Base-by-base conservation (phyloP, 2,113 vertebrate species). In the Phyllopteryx taeniolatus region DNA sequence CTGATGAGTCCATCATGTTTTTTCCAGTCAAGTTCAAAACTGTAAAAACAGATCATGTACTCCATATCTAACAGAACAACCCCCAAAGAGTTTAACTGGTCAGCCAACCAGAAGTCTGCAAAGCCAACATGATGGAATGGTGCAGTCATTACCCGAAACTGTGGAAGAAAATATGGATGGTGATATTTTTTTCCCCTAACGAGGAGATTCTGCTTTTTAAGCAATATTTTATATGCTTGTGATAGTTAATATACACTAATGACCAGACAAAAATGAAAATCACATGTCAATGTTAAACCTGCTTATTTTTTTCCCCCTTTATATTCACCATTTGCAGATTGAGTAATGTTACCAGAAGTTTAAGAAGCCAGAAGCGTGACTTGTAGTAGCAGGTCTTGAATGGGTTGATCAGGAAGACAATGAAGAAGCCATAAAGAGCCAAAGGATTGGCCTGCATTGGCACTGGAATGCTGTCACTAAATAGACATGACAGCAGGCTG, bases 21-120 rank as follows among this genome's bases (percentile, higher is more conserved):
- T 39, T 86, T 85, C 98, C 98, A 99, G 86, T 95, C 82, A 75
- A 99, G 93, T 85, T 98, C 95, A 81, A 97, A 95, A 85, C 96
- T 98, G 93, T 99, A 99, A 91, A 98, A 99, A 85, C 97, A 99
- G 92, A 98, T 95, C 94, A 98, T 95, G 90, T 98, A 99, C 92
- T 99, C 97, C 89, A 99, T 92, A 86, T 99, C 98, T 95, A 98
- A 96, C 70, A 99, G 91, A 81, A 98, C 95, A 71, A 96, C 89
- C 0, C 90, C 94, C 83, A 99, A 92, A 82, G 96, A 98, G 91
- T 99, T 99, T 54, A 99, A 91, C 89, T 99, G 98, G 92, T 99
- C 98, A 2, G 98, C 98, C 90, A 99, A 92, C 98, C 98, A 99
- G 94, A 99, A 99, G 92, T 99, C 98, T 71, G 98, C 97, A 2